Evolutionary conservation across 2,888 invertebrate species (phyloP).

Genomic region (Plebejus anna): DNA sequence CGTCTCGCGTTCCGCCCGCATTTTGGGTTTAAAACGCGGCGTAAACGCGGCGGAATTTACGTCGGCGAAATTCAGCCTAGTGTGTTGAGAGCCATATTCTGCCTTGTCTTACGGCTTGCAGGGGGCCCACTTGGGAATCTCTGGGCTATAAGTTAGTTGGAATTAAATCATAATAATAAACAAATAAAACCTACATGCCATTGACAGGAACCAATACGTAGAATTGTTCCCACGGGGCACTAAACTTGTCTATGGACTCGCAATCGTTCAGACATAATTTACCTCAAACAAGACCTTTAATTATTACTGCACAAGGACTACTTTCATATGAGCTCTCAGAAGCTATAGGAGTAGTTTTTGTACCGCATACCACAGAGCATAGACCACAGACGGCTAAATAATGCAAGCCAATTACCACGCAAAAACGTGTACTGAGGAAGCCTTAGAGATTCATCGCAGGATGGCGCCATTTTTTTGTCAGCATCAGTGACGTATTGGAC

Average conservation of each 20-base stretch:
- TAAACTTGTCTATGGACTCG: background rate
- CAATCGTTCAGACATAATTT: background rate
- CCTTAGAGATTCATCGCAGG: background rate
- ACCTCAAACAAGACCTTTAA: background rate
- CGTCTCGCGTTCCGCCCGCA: too few species aligned
- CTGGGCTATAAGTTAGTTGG: too few species aligned
- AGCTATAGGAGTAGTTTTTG: background rate
- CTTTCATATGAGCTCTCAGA: background rate
- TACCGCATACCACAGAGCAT: background rate
- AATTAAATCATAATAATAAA: background rate
- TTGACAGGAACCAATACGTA: slow-evolving; percentile 9
- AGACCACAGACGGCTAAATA: slow-evolving; percentile 14
- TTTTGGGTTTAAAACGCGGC: too few species aligned
- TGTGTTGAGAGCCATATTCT: too few species aligned
- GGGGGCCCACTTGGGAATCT: too few species aligned
- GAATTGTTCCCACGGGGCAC: slow-evolving; percentile 12
- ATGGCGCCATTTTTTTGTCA: slow-evolving; percentile 1
- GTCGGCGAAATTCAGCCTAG: too few species aligned
- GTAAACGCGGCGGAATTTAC: too few species aligned
- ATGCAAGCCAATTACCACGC: slow-evolving; percentile 9
- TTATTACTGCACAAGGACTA: background rate
- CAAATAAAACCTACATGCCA: background rate
- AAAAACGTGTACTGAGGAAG: slow-evolving; percentile 9
- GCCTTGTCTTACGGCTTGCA: too few species aligned
- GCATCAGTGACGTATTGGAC: background rate